phyloP scores from a whole-genome alignment of 2,797 vertebrate genomes.

The Ispidina picta region DNA sequence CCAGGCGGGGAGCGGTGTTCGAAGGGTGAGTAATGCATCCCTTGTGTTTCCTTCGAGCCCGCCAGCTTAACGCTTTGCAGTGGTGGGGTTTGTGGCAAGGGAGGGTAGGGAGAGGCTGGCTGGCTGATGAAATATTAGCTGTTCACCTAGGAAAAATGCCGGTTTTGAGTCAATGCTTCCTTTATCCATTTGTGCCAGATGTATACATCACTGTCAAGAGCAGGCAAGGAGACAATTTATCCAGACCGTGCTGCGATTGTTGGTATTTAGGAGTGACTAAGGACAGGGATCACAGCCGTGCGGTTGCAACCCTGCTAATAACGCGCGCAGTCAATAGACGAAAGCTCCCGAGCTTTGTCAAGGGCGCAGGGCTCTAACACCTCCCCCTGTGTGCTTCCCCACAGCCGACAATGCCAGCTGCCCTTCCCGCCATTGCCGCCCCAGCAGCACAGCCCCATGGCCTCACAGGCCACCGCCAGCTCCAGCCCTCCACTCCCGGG shows the following conservation, averaged over 20 bases:
- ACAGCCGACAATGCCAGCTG: conserved; percentile 80
- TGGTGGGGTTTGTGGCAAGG: neutral
- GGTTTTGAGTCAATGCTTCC: neutral
- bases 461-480: conserved; percentile 71
- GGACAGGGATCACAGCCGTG: neutral
- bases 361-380: accelerated
- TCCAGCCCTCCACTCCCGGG: conserved; percentile 66
- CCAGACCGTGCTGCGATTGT: neutral
- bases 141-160: neutral
- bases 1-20: neutral
- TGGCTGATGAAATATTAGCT: conserved; percentile 1
- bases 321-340: neutral
- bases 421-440: conserved; percentile 54
- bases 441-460: conserved; percentile 82
- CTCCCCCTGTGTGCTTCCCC: neutral
- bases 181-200: neutral
- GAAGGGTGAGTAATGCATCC: conserved; percentile 31
- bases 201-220: neutral
- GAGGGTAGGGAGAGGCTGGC: neutral
- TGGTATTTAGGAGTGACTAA: neutral
- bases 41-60: neutral
- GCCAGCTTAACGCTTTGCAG: neutral
- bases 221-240: neutral
- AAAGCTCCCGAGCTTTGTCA: accelerated
- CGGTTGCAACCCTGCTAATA: neutral